Conservation (phyloP, 2,888 invertebrate species). For the Isotomurus palustris region DNA sequence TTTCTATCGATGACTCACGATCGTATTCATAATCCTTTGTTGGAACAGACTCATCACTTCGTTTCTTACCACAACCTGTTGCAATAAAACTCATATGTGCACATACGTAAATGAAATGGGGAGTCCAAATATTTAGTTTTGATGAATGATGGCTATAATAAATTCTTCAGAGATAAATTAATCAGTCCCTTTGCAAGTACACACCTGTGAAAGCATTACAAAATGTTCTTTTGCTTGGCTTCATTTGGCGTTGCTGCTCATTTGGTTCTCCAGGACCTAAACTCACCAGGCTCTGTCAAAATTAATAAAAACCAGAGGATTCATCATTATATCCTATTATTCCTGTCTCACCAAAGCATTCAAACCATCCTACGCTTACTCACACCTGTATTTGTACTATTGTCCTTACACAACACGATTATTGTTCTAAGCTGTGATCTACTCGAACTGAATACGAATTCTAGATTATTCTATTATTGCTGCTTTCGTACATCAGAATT, state of each 20-base stretch:
- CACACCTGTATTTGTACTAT: too few relatives aligned
- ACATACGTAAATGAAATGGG: too few relatives aligned
- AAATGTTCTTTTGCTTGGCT: slow-evolving; percentile 65
- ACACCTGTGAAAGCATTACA: slow-evolving; percentile 84
- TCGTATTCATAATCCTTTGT: slow-evolving; percentile 12
- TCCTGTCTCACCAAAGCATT: background rate
- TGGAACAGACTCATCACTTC: slow-evolving; percentile 9
- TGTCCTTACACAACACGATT: too few relatives aligned
- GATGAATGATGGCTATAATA: background rate
- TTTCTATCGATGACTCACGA: slow-evolving; percentile 17
- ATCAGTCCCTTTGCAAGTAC: background rate
- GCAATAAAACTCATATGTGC: too few relatives aligned
- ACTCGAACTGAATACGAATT: too few relatives aligned
- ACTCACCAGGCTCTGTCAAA: slow-evolving; percentile 34
- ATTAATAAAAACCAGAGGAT: background rate
- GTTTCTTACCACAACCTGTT: slow-evolving; percentile 18
- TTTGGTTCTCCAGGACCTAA: slow-evolving; percentile 28
- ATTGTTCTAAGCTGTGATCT: too few relatives aligned
- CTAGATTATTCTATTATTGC: too few relatives aligned
- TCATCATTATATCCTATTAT: background rate
- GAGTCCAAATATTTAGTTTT: background rate
- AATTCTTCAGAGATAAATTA: background rate
- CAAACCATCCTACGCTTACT: background rate
- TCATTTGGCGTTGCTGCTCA: slow-evolving; percentile 22
- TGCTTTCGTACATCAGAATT: too few relatives aligned